These are phyloP conservation scores for Enteromius treurensis DNA, from an alignment of 2,797 vertebrate genomes.

Conservation along the genomic window DNA sequence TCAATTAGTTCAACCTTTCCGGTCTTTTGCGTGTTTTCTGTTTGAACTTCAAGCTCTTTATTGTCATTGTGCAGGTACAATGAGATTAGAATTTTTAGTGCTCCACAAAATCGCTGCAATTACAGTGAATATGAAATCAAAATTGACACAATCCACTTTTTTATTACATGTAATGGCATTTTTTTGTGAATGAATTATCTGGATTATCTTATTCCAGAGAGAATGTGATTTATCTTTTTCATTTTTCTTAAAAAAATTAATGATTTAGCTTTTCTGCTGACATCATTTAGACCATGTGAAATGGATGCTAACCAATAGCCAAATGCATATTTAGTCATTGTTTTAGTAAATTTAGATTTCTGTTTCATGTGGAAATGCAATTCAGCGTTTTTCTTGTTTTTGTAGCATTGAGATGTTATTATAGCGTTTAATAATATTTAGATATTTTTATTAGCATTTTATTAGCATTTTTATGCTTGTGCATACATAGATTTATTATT, in stretches of 20 bases:
- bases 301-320: neutral
- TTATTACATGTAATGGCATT: neutral
- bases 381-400: neutral
- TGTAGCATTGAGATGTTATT: neutral
- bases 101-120: neutral
- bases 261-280: neutral
- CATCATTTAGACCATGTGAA: neutral
- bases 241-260: neutral
- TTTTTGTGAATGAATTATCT: neutral
- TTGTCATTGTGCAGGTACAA: conserved; percentile 1
- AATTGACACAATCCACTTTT: neutral
- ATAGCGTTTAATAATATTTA: neutral
- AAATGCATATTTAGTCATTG: neutral
- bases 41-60: conserved; percentile 1
- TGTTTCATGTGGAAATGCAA: neutral
- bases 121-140: neutral
- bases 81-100: conserved; percentile 17
- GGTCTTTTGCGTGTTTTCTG: neutral
- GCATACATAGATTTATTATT: neutral
- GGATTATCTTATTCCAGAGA: neutral
- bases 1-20: neutral
- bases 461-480: neutral
- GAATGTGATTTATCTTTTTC: neutral
- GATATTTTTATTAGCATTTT: neutral
- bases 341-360: neutral